Evolutionary conservation across 1,140 invertebrate genomes (phyloP), one percentile per base, ranked within the genome.

Genomic region (Babylonia areolata): DNA sequence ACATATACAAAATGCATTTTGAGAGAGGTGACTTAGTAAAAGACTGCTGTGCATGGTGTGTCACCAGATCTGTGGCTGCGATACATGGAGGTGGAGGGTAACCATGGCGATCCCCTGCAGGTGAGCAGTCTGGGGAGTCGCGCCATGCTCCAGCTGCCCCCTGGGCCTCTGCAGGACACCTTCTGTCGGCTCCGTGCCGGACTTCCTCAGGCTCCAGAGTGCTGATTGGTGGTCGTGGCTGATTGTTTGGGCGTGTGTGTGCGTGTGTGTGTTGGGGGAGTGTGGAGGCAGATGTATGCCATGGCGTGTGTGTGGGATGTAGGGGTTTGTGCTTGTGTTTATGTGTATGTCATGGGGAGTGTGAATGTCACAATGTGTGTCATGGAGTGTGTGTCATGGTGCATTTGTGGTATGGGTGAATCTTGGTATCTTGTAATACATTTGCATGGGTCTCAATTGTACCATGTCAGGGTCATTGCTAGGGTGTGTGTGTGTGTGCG

Each of bases 331-430:
- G 58, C 35, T n/a, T 75, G 73, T 75, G 73, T 75, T n/a, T 75
- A 31, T 75, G 73, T 75, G 73, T 75, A 31, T 75, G 73, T 75
- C 31, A 35, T n/a, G 33, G 73, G 33, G 73, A 35, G 73, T 75
- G 28, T 23, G 58, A 28, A 23, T 64, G 58, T 64, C 5, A 5
- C 5, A 28, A 23, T 64, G 6, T 64, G 73, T 35, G 31, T 75
- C 46, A n/a, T n/a, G n/a, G n/a, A n/a, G n/a, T n/a, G n/a, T n/a
- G n/a, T n/a, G n/a, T n/a, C n/a, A n/a, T n/a, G n/a, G n/a, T n/a
- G n/a, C n/a, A n/a, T n/a, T n/a, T n/a, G n/a, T n/a, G n/a, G n/a
- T n/a, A n/a, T n/a, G n/a, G n/a, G n/a, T n/a, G n/a, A n/a, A n/a
- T n/a, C n/a, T n/a, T n/a, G n/a, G n/a, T n/a, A n/a, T n/a, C n/a